Percentiles rank a stretch among this genome's conserved stretches.
Evolutionary conservation across 2,797 vertebrate genomes (phyloP).

Genomic region (Nannoperca obscura): DNA sequence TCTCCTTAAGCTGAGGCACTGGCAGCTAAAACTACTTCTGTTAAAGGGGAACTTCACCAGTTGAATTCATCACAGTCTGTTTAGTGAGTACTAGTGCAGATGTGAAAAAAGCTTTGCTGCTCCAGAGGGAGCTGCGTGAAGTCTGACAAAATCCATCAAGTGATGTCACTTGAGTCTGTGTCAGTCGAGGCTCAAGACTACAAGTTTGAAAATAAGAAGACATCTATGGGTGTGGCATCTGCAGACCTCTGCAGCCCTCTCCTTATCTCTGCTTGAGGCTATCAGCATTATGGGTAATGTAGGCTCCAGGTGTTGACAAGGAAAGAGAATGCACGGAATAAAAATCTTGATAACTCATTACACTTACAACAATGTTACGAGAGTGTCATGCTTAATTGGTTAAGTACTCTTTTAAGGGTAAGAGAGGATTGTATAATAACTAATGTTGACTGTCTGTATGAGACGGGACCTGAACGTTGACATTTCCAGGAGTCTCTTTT

Average conservation of each 20-base stretch:
- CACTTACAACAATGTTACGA: too few relatives aligned
- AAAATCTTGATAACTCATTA: not conserved
- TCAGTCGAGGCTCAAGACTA: not conserved
- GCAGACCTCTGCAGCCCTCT: not conserved
- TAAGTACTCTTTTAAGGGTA: not conserved
- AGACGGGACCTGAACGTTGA: not conserved
- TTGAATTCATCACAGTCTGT: not conserved
- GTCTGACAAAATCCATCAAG: not conserved
- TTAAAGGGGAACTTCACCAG: not conserved
- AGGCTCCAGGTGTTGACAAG: not conserved
- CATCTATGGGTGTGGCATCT: not conserved
- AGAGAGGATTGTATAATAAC: not conserved
- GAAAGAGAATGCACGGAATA: not conserved
- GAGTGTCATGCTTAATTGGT: too few relatives aligned
- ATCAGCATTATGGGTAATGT: not conserved
- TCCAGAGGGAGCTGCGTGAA: not conserved
- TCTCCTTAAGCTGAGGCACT: not conserved
- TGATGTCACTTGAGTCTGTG: not conserved
- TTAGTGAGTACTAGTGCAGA: not conserved
- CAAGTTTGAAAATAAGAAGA: not conserved
- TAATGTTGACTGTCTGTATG: not conserved
- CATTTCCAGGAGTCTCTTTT: not conserved
- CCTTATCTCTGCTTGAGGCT: not conserved
- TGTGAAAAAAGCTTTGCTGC: too few relatives aligned
- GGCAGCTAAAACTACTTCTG: not conserved